Evolutionary conservation across 2,113 vertebrate species (phyloP).

Genomic region (Ahaetulla prasina): DNA sequence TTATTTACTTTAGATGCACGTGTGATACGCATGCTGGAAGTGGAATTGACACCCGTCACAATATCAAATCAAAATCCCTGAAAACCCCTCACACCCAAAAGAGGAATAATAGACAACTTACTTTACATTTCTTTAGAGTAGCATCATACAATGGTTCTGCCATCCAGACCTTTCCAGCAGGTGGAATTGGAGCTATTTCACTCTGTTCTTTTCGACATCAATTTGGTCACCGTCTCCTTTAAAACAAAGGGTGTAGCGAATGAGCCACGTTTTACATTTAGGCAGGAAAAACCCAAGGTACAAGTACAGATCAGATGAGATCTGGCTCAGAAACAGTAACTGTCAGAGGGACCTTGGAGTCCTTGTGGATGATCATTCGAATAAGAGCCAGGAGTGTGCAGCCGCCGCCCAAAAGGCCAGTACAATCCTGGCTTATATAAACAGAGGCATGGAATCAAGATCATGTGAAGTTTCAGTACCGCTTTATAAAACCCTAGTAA

Average conservation of each 20-base stretch:
- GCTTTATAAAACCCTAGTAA: no score
- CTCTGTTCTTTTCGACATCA: slow-evolving; percentile 61
- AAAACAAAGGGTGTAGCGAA: slow-evolving; percentile 49
- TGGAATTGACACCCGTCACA: background rate
- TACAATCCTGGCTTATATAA: no score
- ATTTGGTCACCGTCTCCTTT: slow-evolving; percentile 62
- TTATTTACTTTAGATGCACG: background rate
- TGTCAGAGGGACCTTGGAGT: no score
- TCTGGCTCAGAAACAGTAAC: no score
- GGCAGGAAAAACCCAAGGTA: no score
- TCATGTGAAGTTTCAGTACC: no score
- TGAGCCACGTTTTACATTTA: slow-evolving; percentile 25
- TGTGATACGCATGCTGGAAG: background rate
- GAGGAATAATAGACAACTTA: slow-evolving; percentile 48
- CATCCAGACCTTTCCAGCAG: slow-evolving; percentile 61
- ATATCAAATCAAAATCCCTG: background rate
- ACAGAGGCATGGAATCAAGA: no score
- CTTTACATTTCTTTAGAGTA: slow-evolving; percentile 68
- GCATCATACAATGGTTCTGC: slow-evolving; percentile 65
- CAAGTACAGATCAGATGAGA: no score
- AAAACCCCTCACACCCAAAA: background rate
- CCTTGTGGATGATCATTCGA: no score
- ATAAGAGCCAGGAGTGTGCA: no score
- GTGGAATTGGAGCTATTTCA: slow-evolving; percentile 62
- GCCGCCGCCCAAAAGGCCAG: no score